phyloP scores from a whole-genome alignment of 2,888 invertebrate genomes.

The Actias luna region DNA sequence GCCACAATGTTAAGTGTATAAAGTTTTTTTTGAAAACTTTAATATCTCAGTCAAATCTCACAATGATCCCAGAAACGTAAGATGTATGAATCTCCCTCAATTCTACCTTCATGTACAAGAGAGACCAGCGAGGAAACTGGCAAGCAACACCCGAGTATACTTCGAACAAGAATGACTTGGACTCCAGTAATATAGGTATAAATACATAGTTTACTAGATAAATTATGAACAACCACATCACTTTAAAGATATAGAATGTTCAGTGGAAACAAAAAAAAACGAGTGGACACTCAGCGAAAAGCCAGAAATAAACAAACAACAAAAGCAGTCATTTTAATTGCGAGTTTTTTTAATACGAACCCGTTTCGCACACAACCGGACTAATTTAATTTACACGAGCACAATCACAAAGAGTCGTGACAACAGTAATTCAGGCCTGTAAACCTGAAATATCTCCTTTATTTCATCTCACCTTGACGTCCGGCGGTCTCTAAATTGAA shows the following conservation, averaged over 20 bases:
- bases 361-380: not conserved
- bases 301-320: not conserved
- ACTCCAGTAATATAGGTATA: not conserved
- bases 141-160: too few species aligned
- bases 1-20: too few species aligned
- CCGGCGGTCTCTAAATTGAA: conserved; percentile 54
- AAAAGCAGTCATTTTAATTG: not conserved
- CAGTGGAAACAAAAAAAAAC: not conserved
- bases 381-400: conserved; percentile 30
- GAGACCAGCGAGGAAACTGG: too few species aligned
- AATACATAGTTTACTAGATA: too few species aligned
- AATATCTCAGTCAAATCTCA: too few species aligned
- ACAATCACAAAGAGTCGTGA: conserved; percentile 24
- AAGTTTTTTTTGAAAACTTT: too few species aligned
- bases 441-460: conserved; percentile 51
- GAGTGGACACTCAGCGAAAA: not conserved
- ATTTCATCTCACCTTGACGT: conserved; percentile 50
- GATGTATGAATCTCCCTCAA: too few species aligned
- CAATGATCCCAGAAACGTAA: too few species aligned
- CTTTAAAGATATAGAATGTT: not conserved
- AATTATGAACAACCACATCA: not conserved
- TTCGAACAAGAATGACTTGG: too few species aligned
- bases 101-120: too few species aligned
- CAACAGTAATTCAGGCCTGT: conserved; percentile 47
- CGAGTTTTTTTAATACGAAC: conserved; percentile 1